These are phyloP conservation scores for Morphnarchus princeps DNA, from an alignment of 2,113 vertebrate species.

Conservation along the genomic window DNA sequence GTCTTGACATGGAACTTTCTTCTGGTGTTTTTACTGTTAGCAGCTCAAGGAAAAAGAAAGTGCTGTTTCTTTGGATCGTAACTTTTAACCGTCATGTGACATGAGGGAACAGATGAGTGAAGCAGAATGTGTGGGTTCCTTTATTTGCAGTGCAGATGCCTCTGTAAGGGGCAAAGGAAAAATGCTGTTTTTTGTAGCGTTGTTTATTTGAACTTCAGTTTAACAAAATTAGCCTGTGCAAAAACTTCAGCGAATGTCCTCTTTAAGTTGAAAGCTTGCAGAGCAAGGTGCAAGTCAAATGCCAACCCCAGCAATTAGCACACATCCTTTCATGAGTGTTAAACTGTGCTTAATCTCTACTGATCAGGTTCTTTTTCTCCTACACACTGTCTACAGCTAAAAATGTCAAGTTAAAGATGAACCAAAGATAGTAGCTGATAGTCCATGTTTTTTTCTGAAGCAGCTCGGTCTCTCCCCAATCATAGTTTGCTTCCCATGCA, in stretches of 20 bases:
- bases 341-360: neutral
- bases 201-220: slow-evolving; percentile 25
- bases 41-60: neutral
- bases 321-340: neutral
- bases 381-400: neutral
- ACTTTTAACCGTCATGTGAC: neutral
- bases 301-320: neutral
- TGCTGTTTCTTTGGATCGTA: neutral
- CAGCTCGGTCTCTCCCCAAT: accelerated
- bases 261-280: neutral
- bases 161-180: neutral
- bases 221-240: slow-evolving; percentile 3
- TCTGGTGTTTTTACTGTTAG: neutral
- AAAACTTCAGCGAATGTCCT: neutral
- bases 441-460: neutral
- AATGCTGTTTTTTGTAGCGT: neutral
- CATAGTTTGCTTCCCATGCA: neutral
- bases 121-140: slow-evolving; percentile 2
- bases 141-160: slow-evolving; percentile 11
- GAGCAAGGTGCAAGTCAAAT: neutral
- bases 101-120: neutral
- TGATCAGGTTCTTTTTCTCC: neutral
- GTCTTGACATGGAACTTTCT: neutral
- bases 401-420: neutral
- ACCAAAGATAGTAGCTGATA: neutral